Percentiles rank a stretch among this genome's conserved stretches.
Evolutionary conservation across 2,888 invertebrate species (phyloP).

Genomic region (Lepidocyrtoides sp.): DNA sequence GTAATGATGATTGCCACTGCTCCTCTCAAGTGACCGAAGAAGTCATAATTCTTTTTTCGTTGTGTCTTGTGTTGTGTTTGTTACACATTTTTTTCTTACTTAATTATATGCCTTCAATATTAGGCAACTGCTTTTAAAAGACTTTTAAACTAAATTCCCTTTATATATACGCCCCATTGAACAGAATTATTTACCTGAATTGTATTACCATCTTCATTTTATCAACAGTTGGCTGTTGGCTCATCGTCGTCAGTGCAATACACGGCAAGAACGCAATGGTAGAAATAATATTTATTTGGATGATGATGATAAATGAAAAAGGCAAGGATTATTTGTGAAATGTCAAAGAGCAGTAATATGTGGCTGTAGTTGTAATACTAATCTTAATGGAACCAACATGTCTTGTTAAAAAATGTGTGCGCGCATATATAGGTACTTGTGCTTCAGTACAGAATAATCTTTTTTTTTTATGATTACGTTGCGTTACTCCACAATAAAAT

Average conservation of each 20-base stretch:
- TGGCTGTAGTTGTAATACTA: constrained; percentile 18
- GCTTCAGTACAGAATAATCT: neutral
- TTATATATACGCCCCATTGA: constrained; percentile 33
- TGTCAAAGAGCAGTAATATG: constrained; percentile 13
- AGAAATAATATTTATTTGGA: constrained; percentile 21
- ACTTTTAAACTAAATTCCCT: constrained; percentile 7
- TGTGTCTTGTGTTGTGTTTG: neutral
- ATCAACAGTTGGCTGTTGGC: neutral
- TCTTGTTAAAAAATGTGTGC: neutral
- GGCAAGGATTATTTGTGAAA: constrained; percentile 54
- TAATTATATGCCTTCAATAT: neutral
- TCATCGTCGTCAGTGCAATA: neutral
- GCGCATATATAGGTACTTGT: neutral
- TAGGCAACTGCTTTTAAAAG: neutral
- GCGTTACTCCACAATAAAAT: neutral
- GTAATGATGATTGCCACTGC: neutral
- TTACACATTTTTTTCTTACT: neutral
- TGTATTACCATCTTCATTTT: constrained; percentile 20
- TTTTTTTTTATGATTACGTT: neutral
- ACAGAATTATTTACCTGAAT: neutral
- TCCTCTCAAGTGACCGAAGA: constrained; percentile 27
- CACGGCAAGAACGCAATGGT: constrained; percentile 23
- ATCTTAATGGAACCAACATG: constrained; percentile 45
- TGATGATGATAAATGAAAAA: constrained; percentile 25
- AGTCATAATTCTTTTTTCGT: constrained; percentile 38